phyloP scores from a whole-genome alignment of 2,888 invertebrate genomes.

The Dromius quadrimaculatus region DNA sequence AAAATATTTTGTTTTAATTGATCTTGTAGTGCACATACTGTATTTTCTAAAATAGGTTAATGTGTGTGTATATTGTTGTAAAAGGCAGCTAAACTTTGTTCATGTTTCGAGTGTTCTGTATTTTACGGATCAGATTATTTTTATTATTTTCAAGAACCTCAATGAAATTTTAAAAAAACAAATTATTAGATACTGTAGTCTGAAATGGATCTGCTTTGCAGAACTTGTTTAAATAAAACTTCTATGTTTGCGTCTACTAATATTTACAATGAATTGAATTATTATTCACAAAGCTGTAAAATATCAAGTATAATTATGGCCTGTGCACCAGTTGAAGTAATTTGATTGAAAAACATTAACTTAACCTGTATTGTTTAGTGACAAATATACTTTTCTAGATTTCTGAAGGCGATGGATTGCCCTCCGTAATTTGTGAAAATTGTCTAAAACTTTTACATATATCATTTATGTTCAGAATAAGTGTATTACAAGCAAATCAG shows the following conservation, averaged over 20 bases:
- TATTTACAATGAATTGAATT: neutral
- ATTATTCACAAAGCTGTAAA: conserved; percentile 1
- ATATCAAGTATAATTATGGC: conserved; percentile 32
- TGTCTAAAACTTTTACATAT: conserved; percentile 23
- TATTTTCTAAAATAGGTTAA: too few relatives aligned
- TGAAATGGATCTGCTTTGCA: too few relatives aligned
- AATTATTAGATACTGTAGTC: too few relatives aligned
- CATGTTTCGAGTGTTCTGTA: too few relatives aligned
- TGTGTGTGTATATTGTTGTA: too few relatives aligned
- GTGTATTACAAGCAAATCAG: conserved; percentile 19
- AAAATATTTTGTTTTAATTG: too few relatives aligned
- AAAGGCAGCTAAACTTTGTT: too few relatives aligned
- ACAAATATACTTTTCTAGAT: conserved; percentile 10
- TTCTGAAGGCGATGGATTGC: conserved; percentile 25
- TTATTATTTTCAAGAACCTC: too few relatives aligned
- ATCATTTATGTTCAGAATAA: conserved; percentile 33
- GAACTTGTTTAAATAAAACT: conserved; percentile 37
- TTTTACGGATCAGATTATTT: too few relatives aligned
- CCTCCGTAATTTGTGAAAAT: conserved; percentile 19
- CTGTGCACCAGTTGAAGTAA: conserved; percentile 35
- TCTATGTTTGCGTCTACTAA: conserved; percentile 18
- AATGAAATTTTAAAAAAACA: too few relatives aligned
- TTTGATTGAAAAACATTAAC: neutral
- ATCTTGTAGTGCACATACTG: too few relatives aligned
- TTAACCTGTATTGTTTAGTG: neutral